Conservation (phyloP, 2,888 invertebrate genomes). For the Drosophila mayaguana region DNA sequence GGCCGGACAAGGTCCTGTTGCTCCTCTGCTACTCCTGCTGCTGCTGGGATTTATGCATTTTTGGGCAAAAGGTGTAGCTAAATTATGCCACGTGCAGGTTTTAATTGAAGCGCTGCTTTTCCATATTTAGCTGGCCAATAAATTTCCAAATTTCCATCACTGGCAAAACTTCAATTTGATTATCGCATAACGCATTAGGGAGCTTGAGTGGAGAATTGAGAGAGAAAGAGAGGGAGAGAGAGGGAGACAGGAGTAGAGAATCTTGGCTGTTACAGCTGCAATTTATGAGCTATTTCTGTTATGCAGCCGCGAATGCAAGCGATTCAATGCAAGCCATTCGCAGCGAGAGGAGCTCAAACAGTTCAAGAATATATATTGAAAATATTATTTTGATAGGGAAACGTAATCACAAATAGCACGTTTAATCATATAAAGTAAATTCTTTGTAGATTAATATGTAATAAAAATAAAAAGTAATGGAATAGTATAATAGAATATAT, state of each 20-base stretch:
- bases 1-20: slow-evolving; percentile 11
- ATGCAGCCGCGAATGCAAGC: slow-evolving; percentile 14
- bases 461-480: too few species aligned
- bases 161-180: slow-evolving; percentile 56
- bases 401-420: too few species aligned
- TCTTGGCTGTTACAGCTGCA: not conserved
- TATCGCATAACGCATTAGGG: slow-evolving; percentile 47
- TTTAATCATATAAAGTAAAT: too few species aligned
- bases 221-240: not conserved
- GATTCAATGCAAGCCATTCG: slow-evolving; percentile 6
- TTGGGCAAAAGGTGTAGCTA: slow-evolving; percentile 64
- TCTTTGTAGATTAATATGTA: too few species aligned
- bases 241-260: not conserved
- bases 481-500: too few species aligned
- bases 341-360: slow-evolving; percentile 12
- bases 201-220: not conserved
- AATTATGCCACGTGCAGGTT: slow-evolving; percentile 76
- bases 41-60: slow-evolving; percentile 56
- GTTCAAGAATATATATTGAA: not conserved
- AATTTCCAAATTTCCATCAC: slow-evolving; percentile 37
- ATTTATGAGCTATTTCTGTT: slow-evolving; percentile 38
- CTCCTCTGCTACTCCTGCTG: not conserved
- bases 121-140: slow-evolving; percentile 63
- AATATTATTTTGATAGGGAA: too few species aligned
- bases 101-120: slow-evolving; percentile 71